Evolutionary conservation across 2,113 vertebrate species (phyloP), one percentile per base, ranked within the genome.

Genomic region (Alexandromys fortis): DNA sequence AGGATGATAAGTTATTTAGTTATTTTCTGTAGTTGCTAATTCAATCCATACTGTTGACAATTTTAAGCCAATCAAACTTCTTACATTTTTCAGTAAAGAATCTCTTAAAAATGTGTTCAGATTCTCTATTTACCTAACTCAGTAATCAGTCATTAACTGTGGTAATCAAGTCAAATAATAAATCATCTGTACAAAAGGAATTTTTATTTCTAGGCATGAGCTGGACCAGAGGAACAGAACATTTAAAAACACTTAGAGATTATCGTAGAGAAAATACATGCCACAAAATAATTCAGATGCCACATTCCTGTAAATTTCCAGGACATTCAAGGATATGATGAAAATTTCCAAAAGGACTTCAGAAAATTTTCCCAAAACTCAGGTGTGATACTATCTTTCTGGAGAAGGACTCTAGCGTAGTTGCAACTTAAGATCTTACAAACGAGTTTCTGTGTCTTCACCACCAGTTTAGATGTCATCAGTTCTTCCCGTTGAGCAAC

Each of bases 21-120:
- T 87, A 2, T 28, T 30, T 30, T 92, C 47, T 87, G 42, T 24
- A 72, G 45, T 86, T 13, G 42, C 76, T 4, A 67, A 19, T 16
- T 52, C 38, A n/a, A 14, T 87, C 65, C 55, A 88, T 24, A 76
- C 19, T 61, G 11, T 49, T 58, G 55, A 42, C 26, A 79, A 79
- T 82, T 92, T 96, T 83, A 95, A 91, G 89, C 75, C n/a, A 96
- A 86, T 9, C 70, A 58, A 28, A 88, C 11, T 10, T 70, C 17
- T 42, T n/a, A 68, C 1, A 49, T 24, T 70, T 86, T 86, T 38
- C 21, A 68, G 33, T n/a, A 52, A 86, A 52, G 19, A 1, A 24
- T n/a, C 21, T 10, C 42, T 93, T n/a, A n/a, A 77, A 86, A 87
- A 93, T 28, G 2, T 47, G 17, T 30, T 1, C 13, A 65, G 12